Base-by-base conservation (phyloP, 2,888 invertebrate genomes). In the Calliopum simillimum region DNA sequence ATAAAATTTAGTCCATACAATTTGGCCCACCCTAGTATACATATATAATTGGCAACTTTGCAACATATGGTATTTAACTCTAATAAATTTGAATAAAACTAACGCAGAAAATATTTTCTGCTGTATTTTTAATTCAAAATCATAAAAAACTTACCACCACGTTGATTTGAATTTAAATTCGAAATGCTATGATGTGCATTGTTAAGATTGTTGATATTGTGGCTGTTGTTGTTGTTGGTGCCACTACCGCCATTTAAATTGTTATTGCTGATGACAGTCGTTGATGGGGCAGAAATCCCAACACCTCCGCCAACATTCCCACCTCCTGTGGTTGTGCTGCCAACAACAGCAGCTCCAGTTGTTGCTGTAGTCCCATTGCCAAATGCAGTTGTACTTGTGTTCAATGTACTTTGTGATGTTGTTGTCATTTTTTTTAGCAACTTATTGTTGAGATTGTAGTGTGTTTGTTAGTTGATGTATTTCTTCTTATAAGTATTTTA, bases 41-140 rank as follows among this genome's bases (percentile, higher is more conserved):
- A n/a, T n/a, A n/a, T n/a, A n/a, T n/a, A n/a, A n/a, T n/a, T n/a
- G n/a, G n/a, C n/a, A n/a, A n/a, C n/a, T n/a, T n/a, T n/a, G n/a
- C n/a, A n/a, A n/a, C 4, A 33, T 4, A 33, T 33, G 33, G 8
- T 33, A 1, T 4, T 4, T 33, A 33, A 33, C 33, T 19, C 41
- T 64, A 33, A 53, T 41, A 46, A 46, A 58, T 67, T 67, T 58
- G 33, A 67, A 67, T 67, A 59, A 67, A 58, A 59, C 13, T 21
- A 33, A 23, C 46, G 56, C 16, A 47, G n/a, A 66, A 66, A 33
- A 49, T 14, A 25, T 21, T 23, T 64, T 53, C 13, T 51, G 13
- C 5, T n/a, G n/a, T n/a, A n/a, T n/a, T n/a, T n/a, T n/a, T n/a
- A n/a, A n/a, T n/a, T n/a, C 43, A 16, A 53, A 13, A 55, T n/a